Base-by-base conservation (phyloP, 2,113 vertebrate species). In the Bombycilla garrulus region DNA sequence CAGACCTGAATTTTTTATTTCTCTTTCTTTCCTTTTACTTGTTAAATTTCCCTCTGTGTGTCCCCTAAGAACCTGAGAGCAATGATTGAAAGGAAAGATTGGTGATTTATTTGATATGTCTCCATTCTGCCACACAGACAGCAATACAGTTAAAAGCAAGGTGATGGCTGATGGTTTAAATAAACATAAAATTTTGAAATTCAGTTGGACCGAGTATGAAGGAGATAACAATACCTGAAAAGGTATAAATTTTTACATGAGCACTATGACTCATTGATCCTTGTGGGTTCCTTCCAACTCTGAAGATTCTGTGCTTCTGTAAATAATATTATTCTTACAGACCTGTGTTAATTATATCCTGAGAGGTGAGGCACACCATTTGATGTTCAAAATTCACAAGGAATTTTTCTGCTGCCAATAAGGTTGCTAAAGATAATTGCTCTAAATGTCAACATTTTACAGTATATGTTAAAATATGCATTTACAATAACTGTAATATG, bases 1-100 rank as follows among this genome's bases (percentile, higher is more conserved):
- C 93, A 91, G 88, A 88, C 36, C 65, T 95, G 91, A 92, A 88
- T 95, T 97, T 96, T 94, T 95, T 95, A 91, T 92, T 93, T 94
- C 42, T 91, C 35, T 65, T 95, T 87, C 65, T 83, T 95, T 81
- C 81, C 79, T 90, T 95, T 86, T 18, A 62, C 50, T 95, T 93
- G 92, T 78, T 94, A 71, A 84, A 96, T 96, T 96, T 96, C 81
- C 44, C 90, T 81, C 82, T 76, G 31, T 74, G 71, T 87, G 64
- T 74, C 81, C 82, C 86, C 78, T 95, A 94, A 95, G 91, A 96
- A 93, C 62, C n/a, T 84, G 51, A 94, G 35, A 92, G 51, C 4
- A 89, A 78, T 51, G 88, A 88, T 35, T 67, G 94, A 93, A 95
- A 94, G 81, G 81, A 78, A 90, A 91, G 84, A 81, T 65, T 54